Conservation (phyloP, 2,113 vertebrate species). For the Accipiter cooperii region DNA sequence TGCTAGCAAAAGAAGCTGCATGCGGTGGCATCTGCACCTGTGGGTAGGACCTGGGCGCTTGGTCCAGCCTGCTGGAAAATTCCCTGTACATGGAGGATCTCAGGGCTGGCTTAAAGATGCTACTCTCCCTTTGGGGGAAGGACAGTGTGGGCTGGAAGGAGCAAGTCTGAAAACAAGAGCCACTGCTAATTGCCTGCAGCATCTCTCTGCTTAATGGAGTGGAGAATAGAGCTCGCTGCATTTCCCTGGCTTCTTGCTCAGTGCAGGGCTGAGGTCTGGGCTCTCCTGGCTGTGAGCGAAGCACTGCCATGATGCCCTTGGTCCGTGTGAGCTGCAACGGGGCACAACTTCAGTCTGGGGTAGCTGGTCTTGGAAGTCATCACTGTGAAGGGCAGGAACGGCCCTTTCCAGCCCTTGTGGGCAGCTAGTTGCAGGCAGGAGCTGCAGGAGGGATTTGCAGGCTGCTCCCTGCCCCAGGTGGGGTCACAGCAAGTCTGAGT, state of each 20-base stretch:
- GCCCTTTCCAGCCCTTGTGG: background rate
- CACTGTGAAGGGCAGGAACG: background rate
- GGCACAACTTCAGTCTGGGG: background rate
- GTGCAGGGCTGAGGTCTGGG: background rate
- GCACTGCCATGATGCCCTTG: accelerated
- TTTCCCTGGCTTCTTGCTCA: background rate
- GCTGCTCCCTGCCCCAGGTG: background rate
- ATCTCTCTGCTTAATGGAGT: background rate
- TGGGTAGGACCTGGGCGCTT: background rate
- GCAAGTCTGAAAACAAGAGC: background rate
- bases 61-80: background rate
- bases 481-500: background rate
- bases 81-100: background rate
- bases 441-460: background rate
- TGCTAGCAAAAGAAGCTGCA: accelerated
- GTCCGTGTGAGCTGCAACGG: accelerated
- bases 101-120: background rate
- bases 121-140: background rate
- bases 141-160: background rate
- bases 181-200: background rate
- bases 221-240: accelerated
- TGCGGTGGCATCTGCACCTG: accelerated
- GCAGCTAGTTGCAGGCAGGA: background rate
- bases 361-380: background rate
- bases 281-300: accelerated